A percentile compares a stretch with the other conserved stretches of the same genome.
Conservation (phyloP, 2,888 invertebrate species). For the Cylloceria caligata region DNA sequence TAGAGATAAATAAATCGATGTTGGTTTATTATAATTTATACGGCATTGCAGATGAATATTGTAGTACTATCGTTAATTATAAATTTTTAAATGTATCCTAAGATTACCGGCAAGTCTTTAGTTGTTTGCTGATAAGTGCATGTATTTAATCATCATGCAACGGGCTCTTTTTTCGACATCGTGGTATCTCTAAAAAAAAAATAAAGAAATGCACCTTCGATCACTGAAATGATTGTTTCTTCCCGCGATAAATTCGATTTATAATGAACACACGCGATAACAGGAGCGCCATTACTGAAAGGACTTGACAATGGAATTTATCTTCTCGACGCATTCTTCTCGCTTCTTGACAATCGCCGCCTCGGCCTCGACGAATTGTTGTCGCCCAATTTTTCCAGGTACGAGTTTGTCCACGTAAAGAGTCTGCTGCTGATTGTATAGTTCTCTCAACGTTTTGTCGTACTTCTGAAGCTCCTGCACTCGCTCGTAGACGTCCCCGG, state of each 20-base stretch:
- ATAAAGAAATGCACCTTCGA: conserved; percentile 36
- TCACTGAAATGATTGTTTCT: conserved; percentile 26
- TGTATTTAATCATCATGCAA: conserved; percentile 12
- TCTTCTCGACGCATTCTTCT: conserved; percentile 86
- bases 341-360: conserved; percentile 86
- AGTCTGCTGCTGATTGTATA: conserved; percentile 85
- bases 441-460: conserved; percentile 85
- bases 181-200: conserved; percentile 15
- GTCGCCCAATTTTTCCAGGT: conserved; percentile 87
- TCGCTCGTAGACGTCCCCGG: conserved; percentile 87
- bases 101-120: conserved; percentile 36
- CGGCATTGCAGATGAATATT: conserved; percentile 58
- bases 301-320: conserved; percentile 85
- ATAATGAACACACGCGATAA: background rate
- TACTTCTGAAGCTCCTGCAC: conserved; percentile 87
- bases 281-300: conserved; percentile 77
- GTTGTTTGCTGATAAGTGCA: background rate
- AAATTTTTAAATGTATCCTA: conserved; percentile 59
- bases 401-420: conserved; percentile 88
- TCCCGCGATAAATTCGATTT: background rate
- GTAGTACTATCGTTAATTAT: conserved; percentile 50
- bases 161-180: background rate
- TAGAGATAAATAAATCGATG: conserved; percentile 35
- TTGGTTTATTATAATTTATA: conserved; percentile 70
- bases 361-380: conserved; percentile 87